Evolutionary conservation across 2,113 vertebrate species (phyloP).

Genomic region (Lepus europaeus): DNA sequence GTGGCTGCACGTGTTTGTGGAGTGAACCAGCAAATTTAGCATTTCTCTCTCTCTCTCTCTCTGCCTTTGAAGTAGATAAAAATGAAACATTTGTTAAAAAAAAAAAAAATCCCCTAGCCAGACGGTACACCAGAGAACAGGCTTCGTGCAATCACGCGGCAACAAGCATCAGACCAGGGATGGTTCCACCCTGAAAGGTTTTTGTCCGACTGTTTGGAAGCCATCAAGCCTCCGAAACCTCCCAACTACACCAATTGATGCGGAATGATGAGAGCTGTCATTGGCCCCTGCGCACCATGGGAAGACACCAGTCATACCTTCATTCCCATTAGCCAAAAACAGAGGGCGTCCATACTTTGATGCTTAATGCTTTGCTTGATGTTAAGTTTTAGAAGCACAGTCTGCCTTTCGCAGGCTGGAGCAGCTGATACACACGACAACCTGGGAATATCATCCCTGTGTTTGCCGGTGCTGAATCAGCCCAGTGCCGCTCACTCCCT

Average conservation of each 20-base stretch:
- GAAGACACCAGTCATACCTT: constrained; percentile 4
- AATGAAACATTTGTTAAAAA: no score
- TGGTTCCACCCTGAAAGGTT: background rate
- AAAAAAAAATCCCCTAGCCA: background rate
- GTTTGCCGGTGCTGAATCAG: background rate
- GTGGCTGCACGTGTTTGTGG: no score
- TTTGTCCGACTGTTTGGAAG: background rate
- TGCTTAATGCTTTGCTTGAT: background rate
- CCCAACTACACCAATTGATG: background rate
- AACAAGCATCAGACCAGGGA: background rate
- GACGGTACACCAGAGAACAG: background rate
- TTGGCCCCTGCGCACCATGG: background rate
- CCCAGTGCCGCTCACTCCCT: no score
- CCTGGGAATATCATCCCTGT: background rate
- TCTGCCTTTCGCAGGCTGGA: background rate
- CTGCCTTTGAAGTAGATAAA: no score
- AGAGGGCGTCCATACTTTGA: background rate
- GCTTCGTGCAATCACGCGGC: background rate
- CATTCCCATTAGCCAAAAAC: background rate
- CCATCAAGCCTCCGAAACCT: background rate
- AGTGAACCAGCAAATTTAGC: no score
- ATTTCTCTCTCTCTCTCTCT: no score
- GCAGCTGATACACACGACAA: background rate
- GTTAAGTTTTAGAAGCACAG: background rate
- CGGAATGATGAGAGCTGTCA: background rate